These are phyloP conservation scores for Gallinago solitaria DNA, from an alignment of 2,797 vertebrate genomes.

Conservation along the genomic window DNA sequence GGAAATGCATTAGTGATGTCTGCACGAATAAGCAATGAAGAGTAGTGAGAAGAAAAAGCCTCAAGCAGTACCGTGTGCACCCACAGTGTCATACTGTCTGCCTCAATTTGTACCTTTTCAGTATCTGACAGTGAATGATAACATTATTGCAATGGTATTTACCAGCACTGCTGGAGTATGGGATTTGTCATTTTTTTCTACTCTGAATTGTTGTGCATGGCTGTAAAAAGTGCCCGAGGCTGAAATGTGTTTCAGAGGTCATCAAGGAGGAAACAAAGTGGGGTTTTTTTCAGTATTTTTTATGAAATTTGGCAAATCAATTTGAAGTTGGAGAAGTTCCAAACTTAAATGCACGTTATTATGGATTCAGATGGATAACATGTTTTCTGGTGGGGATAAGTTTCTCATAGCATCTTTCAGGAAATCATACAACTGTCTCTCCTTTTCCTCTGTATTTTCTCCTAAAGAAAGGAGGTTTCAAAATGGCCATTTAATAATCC, in stretches of 20 bases:
- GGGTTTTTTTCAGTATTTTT: not conserved
- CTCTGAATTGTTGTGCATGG: constrained; percentile 33
- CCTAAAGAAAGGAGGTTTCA: constrained; percentile 8
- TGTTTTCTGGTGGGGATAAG: not conserved
- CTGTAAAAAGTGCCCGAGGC: constrained; percentile 9
- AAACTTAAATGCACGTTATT: constrained; percentile 1
- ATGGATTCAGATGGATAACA: constrained; percentile 5
- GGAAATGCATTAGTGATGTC: constrained; percentile 31
- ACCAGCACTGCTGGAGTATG: constrained; percentile 36
- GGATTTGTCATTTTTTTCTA: constrained; percentile 35
- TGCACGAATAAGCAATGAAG: not conserved
- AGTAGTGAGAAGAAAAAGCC: not conserved
- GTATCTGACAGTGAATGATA: constrained; percentile 65
- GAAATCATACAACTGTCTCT: constrained; percentile 17
- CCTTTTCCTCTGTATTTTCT: not conserved
- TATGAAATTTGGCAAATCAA: not conserved
- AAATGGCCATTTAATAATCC: constrained; percentile 42
- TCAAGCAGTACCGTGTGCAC: not conserved
- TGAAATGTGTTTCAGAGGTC: constrained; percentile 43
- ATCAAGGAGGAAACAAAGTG: constrained; percentile 29
- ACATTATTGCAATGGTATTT: constrained; percentile 61
- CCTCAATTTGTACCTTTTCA: constrained; percentile 60
- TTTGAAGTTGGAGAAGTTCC: constrained; percentile 53
- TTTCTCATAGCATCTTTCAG: constrained; percentile 28
- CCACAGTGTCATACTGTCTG: constrained; percentile 7